Percentiles rank a stretch among this genome's conserved stretches.
Evolutionary conservation across 2,797 vertebrate genomes (phyloP).

Genomic region (Melopsittacus undulatus): DNA sequence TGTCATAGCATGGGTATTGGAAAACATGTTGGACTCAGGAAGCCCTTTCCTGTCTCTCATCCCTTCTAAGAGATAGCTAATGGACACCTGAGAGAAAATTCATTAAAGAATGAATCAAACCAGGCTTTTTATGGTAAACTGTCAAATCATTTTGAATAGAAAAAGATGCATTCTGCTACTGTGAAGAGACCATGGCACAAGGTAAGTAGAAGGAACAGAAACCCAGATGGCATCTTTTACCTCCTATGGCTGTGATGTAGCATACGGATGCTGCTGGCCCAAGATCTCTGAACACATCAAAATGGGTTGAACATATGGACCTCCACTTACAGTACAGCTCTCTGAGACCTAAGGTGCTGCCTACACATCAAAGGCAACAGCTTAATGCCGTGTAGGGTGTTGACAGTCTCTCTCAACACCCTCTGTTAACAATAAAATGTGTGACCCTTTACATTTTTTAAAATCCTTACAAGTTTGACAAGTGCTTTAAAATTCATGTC

Average conservation of each 20-base stretch:
- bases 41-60: not conserved
- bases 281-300: constrained; percentile 32
- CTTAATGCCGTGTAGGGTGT: constrained; percentile 32
- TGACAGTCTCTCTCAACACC: constrained; percentile 53
- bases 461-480: constrained; percentile 17
- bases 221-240: constrained; percentile 41
- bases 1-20: not conserved
- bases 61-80: not conserved
- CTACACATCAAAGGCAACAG: constrained; percentile 54
- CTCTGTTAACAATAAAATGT: constrained; percentile 61
- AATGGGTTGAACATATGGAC: constrained; percentile 62
- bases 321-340: constrained; percentile 3
- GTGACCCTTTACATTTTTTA: not conserved
- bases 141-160: not conserved
- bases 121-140: not conserved
- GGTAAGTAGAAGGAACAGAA: not conserved
- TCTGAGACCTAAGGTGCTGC: constrained; percentile 47
- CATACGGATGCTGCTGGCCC: constrained; percentile 56
- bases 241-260: constrained; percentile 6
- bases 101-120: not conserved
- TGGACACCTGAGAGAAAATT: not conserved
- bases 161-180: not conserved
- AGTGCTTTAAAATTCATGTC: constrained; percentile 13
- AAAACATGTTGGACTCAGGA: not conserved
- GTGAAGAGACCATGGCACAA: not conserved